A percentile compares a stretch with the other conserved stretches of the same genome.
Conservation (phyloP, 2,888 invertebrate species). For the Julus scandinavius region DNA sequence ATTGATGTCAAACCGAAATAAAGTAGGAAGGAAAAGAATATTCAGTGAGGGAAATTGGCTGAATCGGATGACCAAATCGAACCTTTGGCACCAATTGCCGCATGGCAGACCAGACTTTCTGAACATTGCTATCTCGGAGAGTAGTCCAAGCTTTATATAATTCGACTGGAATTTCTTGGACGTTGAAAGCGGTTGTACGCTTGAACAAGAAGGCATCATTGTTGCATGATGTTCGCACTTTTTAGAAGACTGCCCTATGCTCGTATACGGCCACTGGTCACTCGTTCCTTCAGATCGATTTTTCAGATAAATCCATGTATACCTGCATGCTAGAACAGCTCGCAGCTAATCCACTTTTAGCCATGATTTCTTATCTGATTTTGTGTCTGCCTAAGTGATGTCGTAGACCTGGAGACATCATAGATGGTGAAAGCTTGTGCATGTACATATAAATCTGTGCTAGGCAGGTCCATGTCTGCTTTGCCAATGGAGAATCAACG, state of each 20-base stretch:
- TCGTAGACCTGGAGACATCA: background rate
- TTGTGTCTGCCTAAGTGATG: background rate
- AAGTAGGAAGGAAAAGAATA: background rate
- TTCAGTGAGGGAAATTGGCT: constrained; percentile 1
- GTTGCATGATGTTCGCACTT: constrained; percentile 17
- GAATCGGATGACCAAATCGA: constrained; percentile 27
- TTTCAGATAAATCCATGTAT: constrained; percentile 10
- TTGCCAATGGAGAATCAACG: background rate
- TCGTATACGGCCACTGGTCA: background rate
- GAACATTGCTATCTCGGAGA: background rate
- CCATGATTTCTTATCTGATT: constrained; percentile 42
- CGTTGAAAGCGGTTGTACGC: background rate
- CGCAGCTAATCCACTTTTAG: constrained; percentile 39
- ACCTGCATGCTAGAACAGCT: constrained; percentile 35
- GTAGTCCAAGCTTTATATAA: background rate
- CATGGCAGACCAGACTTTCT: background rate
- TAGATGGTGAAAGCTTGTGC: constrained; percentile 21
- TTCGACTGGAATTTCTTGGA: background rate
- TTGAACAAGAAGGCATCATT: background rate
- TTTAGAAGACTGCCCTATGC: background rate
- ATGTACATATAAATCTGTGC: constrained; percentile 1
- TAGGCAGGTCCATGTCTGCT: background rate
- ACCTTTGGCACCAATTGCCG: background rate
- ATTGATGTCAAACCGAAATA: constrained; percentile 25
- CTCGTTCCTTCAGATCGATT: background rate